Conservation (phyloP, 1,140 invertebrate genomes). For the Cryptotermes secundus region DNA sequence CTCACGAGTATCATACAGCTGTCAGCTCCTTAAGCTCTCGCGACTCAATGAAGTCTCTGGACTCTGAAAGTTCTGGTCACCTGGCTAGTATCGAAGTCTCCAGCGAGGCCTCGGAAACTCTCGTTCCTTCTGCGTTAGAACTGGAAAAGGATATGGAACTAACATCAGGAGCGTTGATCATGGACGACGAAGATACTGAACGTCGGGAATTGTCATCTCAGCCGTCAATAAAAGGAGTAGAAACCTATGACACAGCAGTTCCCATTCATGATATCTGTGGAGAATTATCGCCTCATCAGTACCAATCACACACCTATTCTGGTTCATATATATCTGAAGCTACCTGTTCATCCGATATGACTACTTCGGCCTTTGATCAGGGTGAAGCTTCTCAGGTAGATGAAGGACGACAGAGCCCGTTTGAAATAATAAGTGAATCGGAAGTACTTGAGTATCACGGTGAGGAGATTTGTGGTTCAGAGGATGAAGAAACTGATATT, state of each 20-base stretch:
- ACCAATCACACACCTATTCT: not conserved
- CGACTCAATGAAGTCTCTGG: conserved; percentile 85
- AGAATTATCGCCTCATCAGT: conserved; percentile 38
- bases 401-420: conserved; percentile 44
- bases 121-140: conserved; percentile 72
- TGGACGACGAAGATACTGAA: conserved; percentile 47
- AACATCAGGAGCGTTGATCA: conserved; percentile 39
- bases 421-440: conserved; percentile 48
- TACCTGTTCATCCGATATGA: not conserved
- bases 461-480: conserved; percentile 42
- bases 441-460: conserved; percentile 45
- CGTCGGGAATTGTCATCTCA: not conserved
- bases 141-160: conserved; percentile 48
- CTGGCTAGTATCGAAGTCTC: conserved; percentile 80
- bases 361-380: not conserved
- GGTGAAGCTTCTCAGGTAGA: conserved; percentile 37
- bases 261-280: conserved; percentile 47
- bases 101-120: conserved; percentile 85
- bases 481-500: conserved; percentile 42
- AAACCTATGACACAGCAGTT: conserved; percentile 57
- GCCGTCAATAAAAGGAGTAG: conserved; percentile 40
- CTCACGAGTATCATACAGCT: conserved; percentile 82
- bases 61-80: conserved; percentile 85
- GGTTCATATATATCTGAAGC: not conserved
- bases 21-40: conserved; percentile 79